Evolutionary conservation across 2,113 vertebrate species (phyloP), one percentile per base, ranked within the genome.

Genomic region (Psittacus erithacus): DNA sequence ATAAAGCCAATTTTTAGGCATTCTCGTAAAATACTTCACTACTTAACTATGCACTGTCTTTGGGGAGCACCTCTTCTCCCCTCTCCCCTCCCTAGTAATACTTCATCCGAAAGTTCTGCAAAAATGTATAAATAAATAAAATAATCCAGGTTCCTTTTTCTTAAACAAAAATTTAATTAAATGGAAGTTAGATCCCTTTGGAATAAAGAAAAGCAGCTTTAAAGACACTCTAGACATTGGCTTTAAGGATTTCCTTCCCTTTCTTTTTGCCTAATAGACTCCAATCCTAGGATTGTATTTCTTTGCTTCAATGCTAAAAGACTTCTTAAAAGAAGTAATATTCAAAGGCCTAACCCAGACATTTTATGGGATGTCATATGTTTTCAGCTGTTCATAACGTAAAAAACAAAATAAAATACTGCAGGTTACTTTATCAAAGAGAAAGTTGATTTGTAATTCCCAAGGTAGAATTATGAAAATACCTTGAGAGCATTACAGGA

Each of bases 341-440:
- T 92, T 94, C 83, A 94, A 96, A 96, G 94, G 88, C 68, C 90
- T 94, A 94, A 70, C 80, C 91, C 91, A 97, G 97, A 97, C 96
- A 57, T 97, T 97, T 97, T 96, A 95, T 96, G 94, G 92, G 96
- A 96, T 96, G 93, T 96, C 93, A 92, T 94, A 96, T 92, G 70
- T 93, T 96, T 96, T 97, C 96, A 96, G 95, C 96, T 97, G 95
- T 96, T 97, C 91, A 89, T 95, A 96, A 95, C 88, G 94, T 95
- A 96, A 96, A 96, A 94, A 96, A 96, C 91, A 96, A 96, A 95
- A 94, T 95, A 95, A 97, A 97, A 96, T 96, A 96, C 86, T 96
- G 91, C 95, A 96, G 90, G 88, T 97, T 97, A 93, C 91, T 93
- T 94, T 96, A 96, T 95, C 96, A 96, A 97, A 96, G 93, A 93